phyloP scores from a whole-genome alignment of 2,113 vertebrate species.

The Gallinago jamesoni region DNA sequence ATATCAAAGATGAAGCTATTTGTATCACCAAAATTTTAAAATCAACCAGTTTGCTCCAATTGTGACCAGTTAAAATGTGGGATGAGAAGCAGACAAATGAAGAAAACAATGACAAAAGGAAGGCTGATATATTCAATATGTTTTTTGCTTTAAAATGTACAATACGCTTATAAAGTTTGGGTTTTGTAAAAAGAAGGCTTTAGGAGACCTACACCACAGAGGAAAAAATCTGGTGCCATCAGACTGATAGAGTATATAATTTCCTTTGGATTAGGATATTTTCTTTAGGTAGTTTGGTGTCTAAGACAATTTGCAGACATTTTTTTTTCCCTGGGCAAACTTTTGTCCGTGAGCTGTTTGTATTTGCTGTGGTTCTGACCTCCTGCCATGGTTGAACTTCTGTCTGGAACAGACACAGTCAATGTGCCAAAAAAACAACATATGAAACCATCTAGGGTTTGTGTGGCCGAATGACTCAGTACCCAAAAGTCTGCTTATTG shows the following conservation, averaged over 20 bases:
- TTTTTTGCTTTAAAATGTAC: background rate
- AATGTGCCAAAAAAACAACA: background rate
- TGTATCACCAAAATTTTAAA: background rate
- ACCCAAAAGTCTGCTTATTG: background rate
- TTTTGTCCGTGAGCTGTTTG: background rate
- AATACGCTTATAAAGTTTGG: background rate
- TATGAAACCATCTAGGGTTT: background rate
- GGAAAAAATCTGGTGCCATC: background rate
- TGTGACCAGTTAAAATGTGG: background rate
- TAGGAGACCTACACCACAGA: background rate
- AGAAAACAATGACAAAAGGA: background rate
- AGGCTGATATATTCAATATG: background rate
- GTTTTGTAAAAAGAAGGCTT: background rate
- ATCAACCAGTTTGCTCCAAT: fast-evolving
- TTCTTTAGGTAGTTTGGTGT: background rate
- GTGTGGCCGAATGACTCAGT: background rate
- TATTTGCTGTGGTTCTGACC: conserved; percentile 3
- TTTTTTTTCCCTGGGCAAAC: background rate
- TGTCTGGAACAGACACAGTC: background rate
- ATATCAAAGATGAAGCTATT: background rate
- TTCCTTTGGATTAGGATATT: background rate
- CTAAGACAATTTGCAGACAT: background rate
- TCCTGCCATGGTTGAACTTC: background rate
- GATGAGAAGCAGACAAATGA: background rate
- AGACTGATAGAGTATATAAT: background rate